phyloP scores from a whole-genome alignment of 2,113 vertebrate genomes.

The Lutjanus erythropterus region DNA sequence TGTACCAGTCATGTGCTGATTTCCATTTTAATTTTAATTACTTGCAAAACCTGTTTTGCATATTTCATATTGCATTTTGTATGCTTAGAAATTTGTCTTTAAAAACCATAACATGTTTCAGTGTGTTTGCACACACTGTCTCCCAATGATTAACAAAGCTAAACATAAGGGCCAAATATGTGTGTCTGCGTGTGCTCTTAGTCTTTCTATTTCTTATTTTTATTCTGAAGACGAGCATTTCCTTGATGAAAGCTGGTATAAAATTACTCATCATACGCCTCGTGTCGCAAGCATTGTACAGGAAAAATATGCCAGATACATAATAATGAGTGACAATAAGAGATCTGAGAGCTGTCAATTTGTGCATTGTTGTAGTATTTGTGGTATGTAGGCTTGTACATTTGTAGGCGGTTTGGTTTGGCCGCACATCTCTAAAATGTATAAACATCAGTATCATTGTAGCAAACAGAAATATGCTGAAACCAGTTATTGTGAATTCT shows the following conservation, averaged over 20 bases:
- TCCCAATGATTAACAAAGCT: not conserved
- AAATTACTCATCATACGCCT: not conserved
- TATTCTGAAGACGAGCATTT: not conserved
- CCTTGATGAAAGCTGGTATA: not conserved
- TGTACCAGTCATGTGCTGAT: constrained; percentile 4
- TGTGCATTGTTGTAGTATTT: not conserved
- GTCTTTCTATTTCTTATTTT: not conserved
- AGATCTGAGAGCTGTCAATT: not conserved
- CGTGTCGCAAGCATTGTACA: not conserved
- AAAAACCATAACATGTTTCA: constrained; percentile 6
- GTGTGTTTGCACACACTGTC: not conserved
- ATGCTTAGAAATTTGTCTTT: constrained; percentile 9
- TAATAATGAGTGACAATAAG: not conserved
- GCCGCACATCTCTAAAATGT: no score
- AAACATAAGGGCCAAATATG: not conserved
- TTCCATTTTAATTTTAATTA: constrained; percentile 42
- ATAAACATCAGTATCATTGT: not conserved
- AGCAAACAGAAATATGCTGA: not conserved
- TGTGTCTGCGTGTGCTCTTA: not conserved
- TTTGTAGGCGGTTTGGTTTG: not conserved
- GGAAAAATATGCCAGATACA: not conserved
- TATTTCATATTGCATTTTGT: constrained; percentile 13
- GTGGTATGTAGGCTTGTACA: not conserved
- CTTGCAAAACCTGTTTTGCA: constrained; percentile 13
- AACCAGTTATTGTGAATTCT: not conserved